Evolutionary conservation across 1,140 invertebrate species (phyloP).

Genomic region (Dreissena rostriformis): DNA sequence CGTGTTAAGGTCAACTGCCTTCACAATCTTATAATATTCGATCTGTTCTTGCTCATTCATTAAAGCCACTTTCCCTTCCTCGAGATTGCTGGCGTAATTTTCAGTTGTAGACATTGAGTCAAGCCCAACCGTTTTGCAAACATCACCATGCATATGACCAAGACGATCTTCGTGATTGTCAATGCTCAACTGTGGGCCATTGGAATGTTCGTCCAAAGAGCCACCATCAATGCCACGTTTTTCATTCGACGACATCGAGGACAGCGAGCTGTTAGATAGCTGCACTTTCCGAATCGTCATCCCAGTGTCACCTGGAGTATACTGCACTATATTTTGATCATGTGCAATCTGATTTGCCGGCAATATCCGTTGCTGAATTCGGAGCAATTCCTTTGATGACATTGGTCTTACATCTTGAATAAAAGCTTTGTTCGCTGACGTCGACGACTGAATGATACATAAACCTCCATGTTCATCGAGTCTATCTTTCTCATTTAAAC

Average conservation of each 20-base stretch:
- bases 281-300: too few relatives aligned
- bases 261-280: too few relatives aligned
- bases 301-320: too few relatives aligned
- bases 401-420: constrained; percentile 21
- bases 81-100: background rate
- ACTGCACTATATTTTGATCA: too few relatives aligned
- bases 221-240: too few relatives aligned
- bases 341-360: background rate
- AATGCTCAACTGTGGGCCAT: too few relatives aligned
- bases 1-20: constrained; percentile 33
- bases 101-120: constrained; percentile 2
- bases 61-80: constrained; percentile 2
- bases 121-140: background rate
- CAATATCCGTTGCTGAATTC: constrained; percentile 14
- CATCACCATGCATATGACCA: too few relatives aligned
- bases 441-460: constrained; percentile 29
- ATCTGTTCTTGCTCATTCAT: background rate
- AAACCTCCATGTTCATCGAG: background rate
- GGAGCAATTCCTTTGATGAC: constrained; percentile 14
- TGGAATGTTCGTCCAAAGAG: too few relatives aligned
- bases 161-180: too few relatives aligned
- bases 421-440: background rate
- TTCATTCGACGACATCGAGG: too few relatives aligned
- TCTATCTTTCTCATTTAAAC: too few relatives aligned
- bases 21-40: constrained; percentile 44